phyloP scores from a whole-genome alignment of 2,113 vertebrate genomes.

The Clarias batrachus region DNA sequence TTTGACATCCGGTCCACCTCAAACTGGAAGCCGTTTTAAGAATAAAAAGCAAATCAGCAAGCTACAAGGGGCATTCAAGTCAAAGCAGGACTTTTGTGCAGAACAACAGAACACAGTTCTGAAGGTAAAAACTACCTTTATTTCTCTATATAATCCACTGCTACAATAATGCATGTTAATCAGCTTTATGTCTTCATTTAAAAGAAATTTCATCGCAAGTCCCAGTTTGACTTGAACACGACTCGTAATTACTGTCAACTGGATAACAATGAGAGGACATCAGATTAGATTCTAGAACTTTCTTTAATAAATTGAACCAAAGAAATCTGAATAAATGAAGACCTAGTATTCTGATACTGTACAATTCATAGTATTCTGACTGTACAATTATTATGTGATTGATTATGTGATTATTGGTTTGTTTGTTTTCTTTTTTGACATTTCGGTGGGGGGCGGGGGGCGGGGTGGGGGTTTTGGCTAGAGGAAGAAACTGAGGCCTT shows the following conservation, averaged over 20 bases:
- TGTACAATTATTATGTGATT: neutral
- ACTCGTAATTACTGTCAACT: neutral
- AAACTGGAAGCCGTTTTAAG: neutral
- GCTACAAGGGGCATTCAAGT: too few species aligned
- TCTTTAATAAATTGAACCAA: neutral
- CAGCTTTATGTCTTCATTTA: too few species aligned
- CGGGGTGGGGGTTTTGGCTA: neutral
- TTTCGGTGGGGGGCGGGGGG: neutral
- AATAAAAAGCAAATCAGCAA: neutral
- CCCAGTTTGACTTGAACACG: too few species aligned
- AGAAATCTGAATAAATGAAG: neutral
- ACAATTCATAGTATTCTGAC: neutral
- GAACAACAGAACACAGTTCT: too few species aligned
- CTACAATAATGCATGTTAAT: too few species aligned
- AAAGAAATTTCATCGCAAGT: too few species aligned
- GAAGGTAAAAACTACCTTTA: too few species aligned
- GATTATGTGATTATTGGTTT: neutral
- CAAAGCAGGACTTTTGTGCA: too few species aligned
- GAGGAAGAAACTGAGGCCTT: slow-evolving; percentile 41
- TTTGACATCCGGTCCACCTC: neutral
- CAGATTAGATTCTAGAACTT: neutral
- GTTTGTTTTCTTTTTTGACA: neutral
- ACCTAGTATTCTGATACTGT: neutral
- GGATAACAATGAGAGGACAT: neutral
- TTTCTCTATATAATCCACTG: too few species aligned